These are phyloP conservation scores for Horisme vitalbata DNA, from an alignment of 2,888 invertebrate species.

Conservation along the genomic window DNA sequence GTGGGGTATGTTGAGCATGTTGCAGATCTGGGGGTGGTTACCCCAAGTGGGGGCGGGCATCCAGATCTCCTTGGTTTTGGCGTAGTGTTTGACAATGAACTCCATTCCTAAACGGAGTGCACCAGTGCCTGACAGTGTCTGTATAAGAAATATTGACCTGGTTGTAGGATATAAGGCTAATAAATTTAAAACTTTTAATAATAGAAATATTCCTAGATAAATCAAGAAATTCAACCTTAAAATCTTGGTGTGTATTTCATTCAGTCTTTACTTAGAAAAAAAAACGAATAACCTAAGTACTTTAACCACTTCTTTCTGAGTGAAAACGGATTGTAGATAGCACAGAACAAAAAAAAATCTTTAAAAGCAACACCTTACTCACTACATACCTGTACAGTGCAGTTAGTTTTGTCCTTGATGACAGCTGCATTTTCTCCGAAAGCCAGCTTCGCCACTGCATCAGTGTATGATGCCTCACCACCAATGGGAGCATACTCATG, in stretches of 20 bases:
- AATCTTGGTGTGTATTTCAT: too few relatives aligned
- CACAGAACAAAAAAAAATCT: too few relatives aligned
- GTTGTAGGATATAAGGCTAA: too few relatives aligned
- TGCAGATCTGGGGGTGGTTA: conserved; percentile 98
- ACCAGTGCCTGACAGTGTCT: conserved; percentile 98
- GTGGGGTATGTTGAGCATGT: conserved; percentile 91
- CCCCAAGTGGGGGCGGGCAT: conserved; percentile 98
- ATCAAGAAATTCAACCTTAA: too few relatives aligned
- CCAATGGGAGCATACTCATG: conserved; percentile 98
- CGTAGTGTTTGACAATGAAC: conserved; percentile 92
- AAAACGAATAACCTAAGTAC: too few relatives aligned
- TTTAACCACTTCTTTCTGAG: too few relatives aligned
- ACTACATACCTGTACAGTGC: conserved; percentile 86
- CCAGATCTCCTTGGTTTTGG: conserved; percentile 91
- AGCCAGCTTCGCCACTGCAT: conserved; percentile 92
- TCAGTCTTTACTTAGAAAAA: too few relatives aligned
- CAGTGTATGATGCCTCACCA: conserved; percentile 92
- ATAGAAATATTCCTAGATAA: too few relatives aligned
- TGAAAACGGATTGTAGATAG: too few relatives aligned
- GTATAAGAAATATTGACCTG: neutral
- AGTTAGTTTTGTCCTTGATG: conserved; percentile 86
- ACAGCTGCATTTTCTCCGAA: conserved; percentile 90
- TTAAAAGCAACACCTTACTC: too few relatives aligned
- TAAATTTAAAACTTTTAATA: too few relatives aligned
- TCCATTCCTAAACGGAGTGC: conserved; percentile 96